phyloP scores from a whole-genome alignment of 2,888 invertebrate genomes.

The Dynastes maya region DNA sequence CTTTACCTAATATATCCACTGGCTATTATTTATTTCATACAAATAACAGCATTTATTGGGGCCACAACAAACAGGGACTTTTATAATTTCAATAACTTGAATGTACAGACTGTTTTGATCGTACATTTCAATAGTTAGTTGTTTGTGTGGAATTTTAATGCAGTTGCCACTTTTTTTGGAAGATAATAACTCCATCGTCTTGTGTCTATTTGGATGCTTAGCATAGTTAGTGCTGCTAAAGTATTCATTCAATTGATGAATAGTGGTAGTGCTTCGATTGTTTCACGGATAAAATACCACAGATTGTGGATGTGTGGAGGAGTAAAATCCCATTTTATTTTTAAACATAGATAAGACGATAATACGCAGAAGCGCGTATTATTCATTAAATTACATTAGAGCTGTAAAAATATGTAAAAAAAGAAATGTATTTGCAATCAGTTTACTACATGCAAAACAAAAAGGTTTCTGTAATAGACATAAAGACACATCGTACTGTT shows the following conservation, averaged over 20 bases:
- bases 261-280: conserved; percentile 15
- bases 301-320: neutral
- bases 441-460: conserved; percentile 29
- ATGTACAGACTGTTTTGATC: conserved; percentile 23
- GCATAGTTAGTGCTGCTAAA: conserved; percentile 36
- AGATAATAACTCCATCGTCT: conserved; percentile 47
- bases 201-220: conserved; percentile 47
- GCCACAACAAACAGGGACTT: conserved; percentile 47
- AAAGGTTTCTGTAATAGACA: neutral
- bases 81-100: conserved; percentile 26
- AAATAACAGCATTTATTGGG: conserved; percentile 48
- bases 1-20: conserved; percentile 51
- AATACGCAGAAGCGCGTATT: neutral
- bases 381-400: conserved; percentile 7
- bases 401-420: conserved; percentile 31
- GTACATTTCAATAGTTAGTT: conserved; percentile 22
- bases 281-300: conserved; percentile 8
- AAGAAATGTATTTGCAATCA: conserved; percentile 11
- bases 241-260: conserved; percentile 29
- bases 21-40: conserved; percentile 39
- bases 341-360: neutral
- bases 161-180: conserved; percentile 49
- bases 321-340: conserved; percentile 10
- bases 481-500: conserved; percentile 1
- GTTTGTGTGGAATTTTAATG: conserved; percentile 37